Evolutionary conservation across 2,888 invertebrate species (phyloP), one percentile per base, ranked within the genome.

Genomic region (Eupithecia abbreviata): DNA sequence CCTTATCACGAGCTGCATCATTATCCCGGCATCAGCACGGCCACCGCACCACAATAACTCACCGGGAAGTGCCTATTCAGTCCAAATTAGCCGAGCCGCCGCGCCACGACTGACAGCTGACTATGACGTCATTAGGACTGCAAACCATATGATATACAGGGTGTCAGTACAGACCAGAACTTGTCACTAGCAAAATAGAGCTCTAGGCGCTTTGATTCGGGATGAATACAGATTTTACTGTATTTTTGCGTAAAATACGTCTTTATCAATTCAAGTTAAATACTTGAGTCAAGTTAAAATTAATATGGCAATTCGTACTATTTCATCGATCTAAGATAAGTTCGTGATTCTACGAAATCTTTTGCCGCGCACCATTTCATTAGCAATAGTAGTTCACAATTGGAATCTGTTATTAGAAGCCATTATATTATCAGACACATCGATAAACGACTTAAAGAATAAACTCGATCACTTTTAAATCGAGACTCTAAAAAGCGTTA

Each of bases 91-190:
- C 69, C 47, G 69, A 18, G 47, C 69, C 47, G 69, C 47, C 7
- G 69, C 69, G 6, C 47, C 69, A 18, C 66, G 15, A 42, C 69
- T 69, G 69, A 69, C 69, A 69, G 69, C 47, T 47, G 47, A 69
- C 69, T 47, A 47, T 47, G 69, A 69, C 69, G 69, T 47, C 69
- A 69, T 69, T 69, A 69, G 66, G 42, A 42, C 47, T 69, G 69
- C 47, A 12, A n/a, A 49, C 68, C 66, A 66, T 42, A 13, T 15
- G 42, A 66, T 66, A 45, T 69, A 69, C 47, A 47, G 47, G 30
- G 12, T 69, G 68, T 42, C 13, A 6, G 66, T 3, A 66, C 42
- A 10, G 42, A 66, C 42, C 66, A 42, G 42, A 42, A 42, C 66
- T 4, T 49, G 69, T 47, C 30, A 45, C 18, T 42, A 7, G 18